Evolutionary conservation across 2,888 invertebrate species (phyloP).

Genomic region (Drosophila sordidula): DNA sequence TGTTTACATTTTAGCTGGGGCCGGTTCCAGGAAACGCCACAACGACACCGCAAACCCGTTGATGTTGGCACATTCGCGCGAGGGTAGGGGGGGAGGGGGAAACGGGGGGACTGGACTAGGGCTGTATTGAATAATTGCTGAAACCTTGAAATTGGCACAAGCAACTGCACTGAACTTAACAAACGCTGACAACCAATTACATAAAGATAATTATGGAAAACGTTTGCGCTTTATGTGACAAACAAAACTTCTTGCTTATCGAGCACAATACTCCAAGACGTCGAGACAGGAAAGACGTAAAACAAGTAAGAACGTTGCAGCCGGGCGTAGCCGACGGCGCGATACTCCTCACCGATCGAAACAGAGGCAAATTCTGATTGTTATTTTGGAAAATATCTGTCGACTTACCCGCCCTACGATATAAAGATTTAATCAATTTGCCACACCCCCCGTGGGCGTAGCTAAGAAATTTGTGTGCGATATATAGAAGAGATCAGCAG

Average conservation of each 20-base stretch:
- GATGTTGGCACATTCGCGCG: constrained; percentile 59
- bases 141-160: constrained; percentile 63
- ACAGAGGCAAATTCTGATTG: too few relatives aligned
- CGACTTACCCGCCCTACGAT: too few relatives aligned
- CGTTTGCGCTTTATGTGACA: constrained; percentile 26
- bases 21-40: constrained; percentile 51
- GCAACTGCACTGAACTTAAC: constrained; percentile 28
- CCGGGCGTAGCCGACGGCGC: too few relatives aligned
- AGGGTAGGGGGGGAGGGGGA: background rate
- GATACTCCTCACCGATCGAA: too few relatives aligned
- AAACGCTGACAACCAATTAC: constrained; percentile 54
- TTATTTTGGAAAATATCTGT: too few relatives aligned
- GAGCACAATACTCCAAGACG: constrained; percentile 15
- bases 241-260: constrained; percentile 24
- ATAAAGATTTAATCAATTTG: too few relatives aligned
- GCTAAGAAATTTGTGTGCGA: too few relatives aligned
- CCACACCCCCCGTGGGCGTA: too few relatives aligned
- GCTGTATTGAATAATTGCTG: constrained; percentile 67
- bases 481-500: too few relatives aligned
- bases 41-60: constrained; percentile 52
- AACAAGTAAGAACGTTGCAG: too few relatives aligned
- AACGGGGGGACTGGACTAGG: background rate
- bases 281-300: background rate
- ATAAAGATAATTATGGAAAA: constrained; percentile 38
- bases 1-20: constrained; percentile 39